Evolutionary conservation across 2,797 vertebrate species (phyloP), one percentile per base, ranked within the genome.

Genomic region (Siniperca scherzeri): DNA sequence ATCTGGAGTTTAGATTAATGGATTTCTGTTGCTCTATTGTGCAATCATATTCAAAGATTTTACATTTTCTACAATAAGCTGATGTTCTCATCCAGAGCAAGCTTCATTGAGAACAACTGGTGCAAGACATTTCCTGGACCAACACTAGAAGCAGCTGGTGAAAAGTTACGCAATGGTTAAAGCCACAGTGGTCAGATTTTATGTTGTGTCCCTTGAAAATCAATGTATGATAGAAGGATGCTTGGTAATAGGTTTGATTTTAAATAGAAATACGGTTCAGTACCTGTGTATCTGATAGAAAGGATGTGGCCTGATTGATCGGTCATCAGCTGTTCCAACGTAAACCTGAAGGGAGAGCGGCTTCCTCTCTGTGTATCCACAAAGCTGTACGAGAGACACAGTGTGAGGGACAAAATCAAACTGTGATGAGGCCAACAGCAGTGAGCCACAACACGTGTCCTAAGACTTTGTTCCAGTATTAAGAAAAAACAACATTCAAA

Each of bases 221-320:
- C 7, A 57, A 30, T 1, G 17, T 12, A 7, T 5, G 11, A 44
- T 0, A 52, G 40, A 72, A 4, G 40, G 13, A 40, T 27, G 19
- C 40, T 21, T 1, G 5, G 44, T 8, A 27, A 56, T 48, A 13
- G 0, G 1, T 19, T 71, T 40, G 66, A 21, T 65, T 38, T 57
- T 4, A 9, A 65, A 56, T 1, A 30, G 22, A 64, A 53, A 38
- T 21, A 10, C 6, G 19, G 22, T 1, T 60, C 7, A 17, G 81
- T 91, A 96, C 96, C 96, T 96, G 92, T 98, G 98, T 83, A 98
- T 97, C 90, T 98, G 98, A 90, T 98, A 98, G 93, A 98, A 98
- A 5, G 98, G 97, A 61, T 98, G 98, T 0, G 97, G 97, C 77
- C 97, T 91, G 83, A 98, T 94, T 17, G 97, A 97, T 76, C 98